Base-by-base conservation (phyloP, 64 coral and sea anemone genomes). In the Stylophora pistillata region DNA sequence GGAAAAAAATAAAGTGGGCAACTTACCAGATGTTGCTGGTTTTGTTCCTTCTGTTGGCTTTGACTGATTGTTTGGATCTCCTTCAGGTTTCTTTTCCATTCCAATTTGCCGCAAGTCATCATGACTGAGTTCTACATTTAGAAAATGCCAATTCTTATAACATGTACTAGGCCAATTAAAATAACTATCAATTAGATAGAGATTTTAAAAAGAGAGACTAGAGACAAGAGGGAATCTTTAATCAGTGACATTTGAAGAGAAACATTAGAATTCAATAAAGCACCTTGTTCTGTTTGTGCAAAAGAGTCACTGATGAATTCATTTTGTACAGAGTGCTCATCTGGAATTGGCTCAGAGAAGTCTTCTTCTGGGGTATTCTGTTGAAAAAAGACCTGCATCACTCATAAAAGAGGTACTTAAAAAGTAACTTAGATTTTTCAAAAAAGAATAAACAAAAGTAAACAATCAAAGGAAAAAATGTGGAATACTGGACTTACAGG, bases 91-190 rank as follows among this genome's bases (percentile, higher is more conserved):
- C 30, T 55, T 88, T 23, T 98, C 90, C 13, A 99, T 78, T 90
- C 97, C 97, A 86, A 99, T 99, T 72, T 99, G 97, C 54, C 81
- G 83, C 13, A 99, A 73, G 31, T 99, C 97, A 74, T 99, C 97
- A 83, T 76, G 87, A 74, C 97, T 98, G 15, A 98, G 89, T 71
- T 95, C 96, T 98, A 85, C 11, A 74, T 70, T 13, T 30, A 91
- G 29, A 18, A 70, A 23, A 68, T 9, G 13, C 37, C 37, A 47
- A 47, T 47, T 47, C 37, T 47, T 47, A 47, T 47, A 47, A 47
- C 37, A 47, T 47, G 37, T 7, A 47, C 37, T 0, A 1, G 37
- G 37, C 1, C 0, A 47, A 47, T 7, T 4, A 7, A 47, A 47
- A 47, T 47, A 4, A 47, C 37, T 47, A 47, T 47, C 37, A 47